These are phyloP conservation scores for Spermophilus dauricus DNA, from an alignment of 2,113 vertebrate species.

Conservation along the genomic window DNA sequence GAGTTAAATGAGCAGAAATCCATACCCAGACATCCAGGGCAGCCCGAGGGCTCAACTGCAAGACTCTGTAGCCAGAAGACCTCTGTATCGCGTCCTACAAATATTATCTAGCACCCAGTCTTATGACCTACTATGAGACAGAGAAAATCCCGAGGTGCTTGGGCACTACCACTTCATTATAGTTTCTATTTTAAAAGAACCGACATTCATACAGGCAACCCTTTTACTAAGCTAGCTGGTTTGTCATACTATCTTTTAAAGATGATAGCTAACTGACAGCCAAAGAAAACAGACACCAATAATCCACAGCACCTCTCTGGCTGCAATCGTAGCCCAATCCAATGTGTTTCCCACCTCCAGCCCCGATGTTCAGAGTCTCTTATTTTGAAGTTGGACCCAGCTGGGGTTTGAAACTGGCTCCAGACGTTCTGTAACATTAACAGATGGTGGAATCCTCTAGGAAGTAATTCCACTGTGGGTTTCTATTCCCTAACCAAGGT, in stretches of 20 bases:
- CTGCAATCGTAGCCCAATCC: neutral
- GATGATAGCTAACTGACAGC: neutral
- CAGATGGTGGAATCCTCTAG: conserved; percentile 76
- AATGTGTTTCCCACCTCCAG: conserved; percentile 35
- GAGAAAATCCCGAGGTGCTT: neutral
- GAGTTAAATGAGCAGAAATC: neutral
- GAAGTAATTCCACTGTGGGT: conserved; percentile 64
- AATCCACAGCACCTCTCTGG: neutral
- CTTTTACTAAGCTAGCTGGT: conserved; percentile 20
- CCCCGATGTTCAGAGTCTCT: conserved; percentile 64
- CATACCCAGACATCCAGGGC: neutral
- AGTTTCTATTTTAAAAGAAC: conserved; percentile 38
- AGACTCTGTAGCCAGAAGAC: neutral
- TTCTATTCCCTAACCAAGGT: conserved; percentile 66
- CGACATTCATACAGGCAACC: neutral
- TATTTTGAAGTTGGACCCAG: conserved; percentile 75
- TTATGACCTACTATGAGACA: neutral
- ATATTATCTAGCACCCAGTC: neutral
- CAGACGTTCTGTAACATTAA: conserved; percentile 61
- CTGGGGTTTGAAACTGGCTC: conserved; percentile 75
- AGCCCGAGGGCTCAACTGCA: neutral
- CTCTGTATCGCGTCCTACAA: neutral
- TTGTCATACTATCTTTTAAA: conserved; percentile 26
- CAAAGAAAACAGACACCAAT: conserved; percentile 3
- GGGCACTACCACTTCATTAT: neutral